Conservation (phyloP, 2,797 vertebrate species). For the Choloepus didactylus region DNA sequence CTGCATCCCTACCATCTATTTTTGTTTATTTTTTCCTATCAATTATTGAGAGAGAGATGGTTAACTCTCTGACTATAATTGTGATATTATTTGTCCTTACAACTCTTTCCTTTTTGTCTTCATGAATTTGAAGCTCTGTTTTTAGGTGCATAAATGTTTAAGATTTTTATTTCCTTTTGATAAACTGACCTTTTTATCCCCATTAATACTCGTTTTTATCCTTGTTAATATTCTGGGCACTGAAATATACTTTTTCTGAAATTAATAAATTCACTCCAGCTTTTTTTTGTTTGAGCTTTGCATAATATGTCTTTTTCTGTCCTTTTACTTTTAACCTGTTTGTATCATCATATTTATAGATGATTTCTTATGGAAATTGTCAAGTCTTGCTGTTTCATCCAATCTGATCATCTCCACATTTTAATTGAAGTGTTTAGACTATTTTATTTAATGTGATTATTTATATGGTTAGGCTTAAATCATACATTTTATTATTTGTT, state of each 20-base stretch:
- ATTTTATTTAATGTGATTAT: neutral
- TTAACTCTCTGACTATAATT: neutral
- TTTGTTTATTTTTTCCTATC: neutral
- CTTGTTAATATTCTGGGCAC: neutral
- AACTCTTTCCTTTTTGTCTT: neutral
- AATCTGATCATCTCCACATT: neutral
- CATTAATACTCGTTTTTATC: neutral
- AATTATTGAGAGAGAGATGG: neutral
- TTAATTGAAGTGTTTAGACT: neutral
- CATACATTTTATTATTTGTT: neutral
- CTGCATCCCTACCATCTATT: too few species aligned
- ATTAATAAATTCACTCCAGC: neutral
- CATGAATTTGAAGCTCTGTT: neutral
- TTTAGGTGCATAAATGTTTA: neutral
- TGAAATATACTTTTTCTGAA: slow-evolving; percentile 6
- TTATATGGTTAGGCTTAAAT: slow-evolving; percentile 1
- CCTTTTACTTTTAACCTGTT: neutral
- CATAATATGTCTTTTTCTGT: neutral
- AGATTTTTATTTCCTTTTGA: neutral
- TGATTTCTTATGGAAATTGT: neutral
- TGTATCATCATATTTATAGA: slow-evolving; percentile 6
- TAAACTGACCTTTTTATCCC: neutral
- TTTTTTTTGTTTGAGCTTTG: neutral
- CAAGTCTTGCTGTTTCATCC: neutral
- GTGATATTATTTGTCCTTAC: neutral